phyloP scores from a whole-genome alignment of 92 coral and sea anemone species.

The Meandrina meandrites region DNA sequence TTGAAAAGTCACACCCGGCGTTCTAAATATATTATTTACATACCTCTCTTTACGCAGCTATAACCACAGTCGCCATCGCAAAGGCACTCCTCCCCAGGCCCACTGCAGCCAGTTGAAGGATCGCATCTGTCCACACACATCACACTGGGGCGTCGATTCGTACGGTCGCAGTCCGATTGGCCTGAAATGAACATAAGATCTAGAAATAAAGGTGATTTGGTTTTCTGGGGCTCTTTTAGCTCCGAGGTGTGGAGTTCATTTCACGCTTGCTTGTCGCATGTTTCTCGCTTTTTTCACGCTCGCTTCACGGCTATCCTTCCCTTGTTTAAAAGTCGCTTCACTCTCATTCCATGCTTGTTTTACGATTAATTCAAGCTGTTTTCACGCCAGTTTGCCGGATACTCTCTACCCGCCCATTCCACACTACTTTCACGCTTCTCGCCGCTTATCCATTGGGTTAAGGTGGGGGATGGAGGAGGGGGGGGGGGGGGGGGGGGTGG shows the following conservation, averaged over 20 bases:
- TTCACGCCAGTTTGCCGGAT: no score
- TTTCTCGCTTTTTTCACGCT: background rate
- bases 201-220: background rate
- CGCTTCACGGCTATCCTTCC: background rate
- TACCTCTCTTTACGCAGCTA: constrained; percentile 66
- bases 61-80: constrained; percentile 91
- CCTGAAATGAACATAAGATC: constrained; percentile 2
- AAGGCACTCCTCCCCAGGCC: constrained; percentile 51
- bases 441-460: no score
- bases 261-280: no score
- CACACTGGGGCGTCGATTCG: constrained; percentile 30
- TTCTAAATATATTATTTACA: background rate
- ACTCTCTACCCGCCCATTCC: no score
- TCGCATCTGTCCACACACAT: constrained; percentile 35
- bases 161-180: constrained; percentile 40
- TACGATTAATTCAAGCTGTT: background rate
- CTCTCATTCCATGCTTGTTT: background rate
- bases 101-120: constrained; percentile 48
- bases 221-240: background rate
- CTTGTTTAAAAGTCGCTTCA: background rate
- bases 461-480: no score
- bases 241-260: no score
- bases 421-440: no score
- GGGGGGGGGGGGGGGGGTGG: no score
- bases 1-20: background rate